Base-by-base conservation (phyloP, 2,888 invertebrate genomes). In the Electrophaes corylata region DNA sequence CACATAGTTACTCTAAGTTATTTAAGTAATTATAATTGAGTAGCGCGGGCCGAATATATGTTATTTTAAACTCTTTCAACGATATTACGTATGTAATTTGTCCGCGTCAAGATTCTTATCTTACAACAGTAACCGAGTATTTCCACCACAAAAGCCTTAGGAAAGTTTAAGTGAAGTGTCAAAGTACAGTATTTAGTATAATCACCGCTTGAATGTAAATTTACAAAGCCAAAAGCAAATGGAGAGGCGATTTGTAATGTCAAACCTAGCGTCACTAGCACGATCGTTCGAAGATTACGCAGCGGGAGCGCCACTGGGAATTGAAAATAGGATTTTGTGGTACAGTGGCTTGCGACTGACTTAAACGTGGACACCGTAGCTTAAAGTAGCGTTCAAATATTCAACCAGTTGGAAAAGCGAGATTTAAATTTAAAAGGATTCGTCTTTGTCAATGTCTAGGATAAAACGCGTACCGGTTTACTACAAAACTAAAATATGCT, bases 301-400 rank as follows among this genome's bases (percentile, higher is more conserved):
- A 11, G 12, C 10, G n/a, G 37, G 6, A 14, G 5, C 40, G 49
- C 20, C 45, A 35, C 3, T n/a, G 57, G 58, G 54, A 54, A 35
- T 50, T 41, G 49, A 54, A 59, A 54, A 54, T 59, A 26, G 18
- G 53, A 54, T 59, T 58, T 44, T 29, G 45, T 31, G 26, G 45
- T 19, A 29, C 43, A 45, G 44, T 45, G 39, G 37, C 48, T 47
- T 44, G 51, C 31, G 43, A 23, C 44, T 23, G 52, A 39, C 52
- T 57, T 46, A 41, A 54, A 50, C 45, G 49, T 37, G 33, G 35
- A 40, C 33, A 50, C 35, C 58, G 53, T n/a, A n/a, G 44, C 54
- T 57, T 58, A 53, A 53, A 58, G 49, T 45, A 14, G 29, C 29
- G 33, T 48, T 54, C 29, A 46, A 57, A 49, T 58, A 26, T 49